Evolutionary conservation across 2,888 invertebrate species (phyloP), one percentile per base, ranked within the genome.

Genomic region (Acanthoscelides obtectus): DNA sequence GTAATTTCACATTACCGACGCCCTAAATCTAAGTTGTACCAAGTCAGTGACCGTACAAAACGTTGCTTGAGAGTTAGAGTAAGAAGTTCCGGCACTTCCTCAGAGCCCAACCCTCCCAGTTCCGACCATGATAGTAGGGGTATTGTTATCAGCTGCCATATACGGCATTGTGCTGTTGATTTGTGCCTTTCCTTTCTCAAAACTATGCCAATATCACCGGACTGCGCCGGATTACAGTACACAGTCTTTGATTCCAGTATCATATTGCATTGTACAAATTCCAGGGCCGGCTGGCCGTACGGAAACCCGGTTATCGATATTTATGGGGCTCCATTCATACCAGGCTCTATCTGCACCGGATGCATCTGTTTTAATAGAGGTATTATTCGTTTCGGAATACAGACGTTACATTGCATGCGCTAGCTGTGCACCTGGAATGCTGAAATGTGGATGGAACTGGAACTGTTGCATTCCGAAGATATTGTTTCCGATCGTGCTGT

Each of bases 151-250:
- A 45, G 12, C 45, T 17, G 5, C 45, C 45, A 72, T 72, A 66
- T 45, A 70, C 66, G 27, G 64, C 68, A 79, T 79, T 79, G 79
- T 79, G 72, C 75, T 75, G 74, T 78, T 79, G 79, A 79, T 79
- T 79, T 80, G 79, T 79, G 77, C 72, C 76, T 73, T 75, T 75
- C 76, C 79, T 73, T 78, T 79, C 77, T 78, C 77, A 76, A 75
- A 80, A 79, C 80, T 79, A 80, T 80, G 79, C 80, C 79, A 77
- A 79, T 79, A 80, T 80, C 78, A 78, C 78, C 77, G 74, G 74
- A 75, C 74, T 70, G 69, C 68, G 22, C 20, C 20, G 45, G 45
- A 45, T 45, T 66, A n/a, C n/a, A n/a, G 65, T 71, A 66, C 67
- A 71, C 72, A 74, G 73, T 74, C 75, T 77, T 72, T 71, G 76